Evolutionary conservation across 2,888 invertebrate species (phyloP), one percentile per base, ranked within the genome.

Genomic region (Lomographa bimaculata): DNA sequence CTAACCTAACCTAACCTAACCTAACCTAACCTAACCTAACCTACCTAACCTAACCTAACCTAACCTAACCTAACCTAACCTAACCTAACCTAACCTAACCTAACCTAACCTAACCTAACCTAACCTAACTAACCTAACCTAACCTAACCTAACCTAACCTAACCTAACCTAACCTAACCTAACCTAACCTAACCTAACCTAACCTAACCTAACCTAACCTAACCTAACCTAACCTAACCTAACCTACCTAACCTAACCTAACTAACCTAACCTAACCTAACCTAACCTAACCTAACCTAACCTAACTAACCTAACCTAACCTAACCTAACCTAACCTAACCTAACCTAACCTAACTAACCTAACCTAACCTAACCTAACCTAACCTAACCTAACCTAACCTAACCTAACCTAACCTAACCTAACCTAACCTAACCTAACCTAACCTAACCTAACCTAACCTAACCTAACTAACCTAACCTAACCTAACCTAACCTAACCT

Each of bases 401-500:
- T 28, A 28, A 28, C 10, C 24, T 23, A 24, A 17, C 17, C 17
- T 17, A 33, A 24, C 17, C 23, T 24, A 24, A 17, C 23, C 17
- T 24, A 33, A 24, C 23, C 23, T 33, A 9, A 23, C 24, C 17
- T 17, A 35, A 12, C 11, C 7, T n/a, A 30, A 20, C 28, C 41
- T 18, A 28, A 28, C 28, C 28, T 28, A 28, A 28, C 17, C 28
- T 28, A 21, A 21, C 23, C 23, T 32, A 21, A 32, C 23, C 32
- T 32, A 21, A 21, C 23, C 23, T 32, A 21, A 32, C 21, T 36
- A 26, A 26, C 36, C 36, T 27, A 36, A 33, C 33, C 33, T 24
- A 33, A 33, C 33, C 33, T 24, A 33, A 33, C 33, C 36, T 27
- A 36, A 36, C 36, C 36, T 20, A 36, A 36, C 36, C 36, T 27